Evolutionary conservation across 2,888 invertebrate genomes (phyloP).

Genomic region (Rhagium mordax): DNA sequence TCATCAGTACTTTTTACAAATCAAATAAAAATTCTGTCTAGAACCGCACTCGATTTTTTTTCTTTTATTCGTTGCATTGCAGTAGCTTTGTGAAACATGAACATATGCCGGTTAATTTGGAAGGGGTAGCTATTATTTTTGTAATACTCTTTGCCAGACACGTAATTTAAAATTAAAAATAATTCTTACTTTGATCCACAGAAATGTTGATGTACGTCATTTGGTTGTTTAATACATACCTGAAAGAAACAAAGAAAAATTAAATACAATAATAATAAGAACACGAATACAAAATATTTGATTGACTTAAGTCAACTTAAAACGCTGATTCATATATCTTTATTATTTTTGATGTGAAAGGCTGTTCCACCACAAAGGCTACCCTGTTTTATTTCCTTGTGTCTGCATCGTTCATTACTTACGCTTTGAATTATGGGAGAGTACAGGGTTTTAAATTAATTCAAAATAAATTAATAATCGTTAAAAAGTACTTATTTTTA

Average conservation of each 20-base stretch:
- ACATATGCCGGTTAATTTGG: no score
- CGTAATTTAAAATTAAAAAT: no score
- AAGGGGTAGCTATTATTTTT: no score
- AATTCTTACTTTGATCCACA: background rate
- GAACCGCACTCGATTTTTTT: no score
- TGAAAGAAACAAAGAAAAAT: conserved; percentile 3
- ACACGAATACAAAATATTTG: background rate
- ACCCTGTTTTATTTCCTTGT: background rate
- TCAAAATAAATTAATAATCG: background rate
- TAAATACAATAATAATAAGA: no score
- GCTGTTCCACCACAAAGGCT: background rate
- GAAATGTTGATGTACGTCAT: background rate
- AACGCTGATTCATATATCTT: background rate
- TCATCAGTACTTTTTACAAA: no score
- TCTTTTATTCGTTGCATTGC: no score
- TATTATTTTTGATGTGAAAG: background rate
- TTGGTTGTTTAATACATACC: background rate
- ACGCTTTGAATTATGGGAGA: background rate
- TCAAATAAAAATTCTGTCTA: no score
- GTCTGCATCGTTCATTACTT: background rate
- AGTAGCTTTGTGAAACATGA: no score
- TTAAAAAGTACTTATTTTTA: background rate
- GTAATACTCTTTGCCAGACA: no score
- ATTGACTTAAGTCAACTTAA: conserved; percentile 5
- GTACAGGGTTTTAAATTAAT: background rate